These are phyloP conservation scores for Drosophila rhopaloa DNA, from an alignment of 1,140 invertebrate species.

Conservation along the genomic window DNA sequence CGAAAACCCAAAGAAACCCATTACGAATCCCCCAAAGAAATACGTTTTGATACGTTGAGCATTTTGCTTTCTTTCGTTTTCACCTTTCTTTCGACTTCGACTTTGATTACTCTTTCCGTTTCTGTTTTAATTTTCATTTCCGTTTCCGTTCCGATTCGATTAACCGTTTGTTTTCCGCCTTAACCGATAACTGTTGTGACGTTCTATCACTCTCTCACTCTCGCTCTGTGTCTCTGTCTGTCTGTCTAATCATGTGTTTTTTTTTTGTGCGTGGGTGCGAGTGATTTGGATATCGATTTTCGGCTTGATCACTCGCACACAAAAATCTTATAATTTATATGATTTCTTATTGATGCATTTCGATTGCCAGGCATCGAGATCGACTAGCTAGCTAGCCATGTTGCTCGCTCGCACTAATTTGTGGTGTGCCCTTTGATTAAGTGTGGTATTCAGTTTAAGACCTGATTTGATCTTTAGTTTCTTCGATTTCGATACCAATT, in stretches of 20 bases:
- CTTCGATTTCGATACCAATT: conserved; percentile 17
- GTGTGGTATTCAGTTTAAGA: conserved; percentile 48
- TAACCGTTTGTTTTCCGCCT: conserved; percentile 25
- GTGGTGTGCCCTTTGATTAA: conserved; percentile 56
- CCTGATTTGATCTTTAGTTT: conserved; percentile 36
- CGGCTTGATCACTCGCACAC: background rate
- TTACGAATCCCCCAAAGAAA: conserved; percentile 29
- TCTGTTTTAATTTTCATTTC: conserved; percentile 14
- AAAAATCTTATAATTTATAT: conserved; percentile 21
- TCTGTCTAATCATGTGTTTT: conserved; percentile 18
- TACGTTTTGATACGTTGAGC: conserved; percentile 44
- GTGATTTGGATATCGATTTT: background rate
- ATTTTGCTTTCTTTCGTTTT: conserved; percentile 36
- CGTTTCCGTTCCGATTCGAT: conserved; percentile 28
- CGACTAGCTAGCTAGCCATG: conserved; percentile 27
- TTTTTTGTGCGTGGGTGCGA: conserved; percentile 3
- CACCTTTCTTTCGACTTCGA: conserved; percentile 9
- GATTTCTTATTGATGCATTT: conserved; percentile 22
- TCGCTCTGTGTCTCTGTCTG: conserved; percentile 23
- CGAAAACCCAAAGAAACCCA: conserved; percentile 1
- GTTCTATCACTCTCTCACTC: conserved; percentile 18
- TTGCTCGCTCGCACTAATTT: conserved; percentile 66
- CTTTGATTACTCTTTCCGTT: conserved; percentile 20
- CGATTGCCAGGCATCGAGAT: conserved; percentile 36
- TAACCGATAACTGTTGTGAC: conserved; percentile 37